Evolutionary conservation across 2,113 vertebrate species (phyloP), one percentile per base, ranked within the genome.

Genomic region (Lophius piscatorius): DNA sequence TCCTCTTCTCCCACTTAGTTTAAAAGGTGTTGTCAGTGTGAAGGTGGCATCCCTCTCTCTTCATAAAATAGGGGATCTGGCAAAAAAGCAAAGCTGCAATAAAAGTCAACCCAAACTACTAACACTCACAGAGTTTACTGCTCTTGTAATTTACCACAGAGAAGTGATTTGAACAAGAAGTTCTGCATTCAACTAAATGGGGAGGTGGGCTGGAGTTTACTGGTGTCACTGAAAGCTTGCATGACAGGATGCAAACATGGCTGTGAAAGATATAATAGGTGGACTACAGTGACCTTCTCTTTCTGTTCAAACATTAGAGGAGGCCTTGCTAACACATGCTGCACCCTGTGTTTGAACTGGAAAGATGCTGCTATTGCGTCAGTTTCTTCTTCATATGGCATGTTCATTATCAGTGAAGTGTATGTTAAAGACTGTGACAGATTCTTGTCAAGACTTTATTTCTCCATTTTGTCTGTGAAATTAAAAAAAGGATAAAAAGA

Each of bases 41-140:
- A 74, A 86, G 80, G 87, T 90, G 86, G 76, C 80, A 88, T 84
- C 79, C 69, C 55, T 70, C 64, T 85, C 58, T 55, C 55, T 63
- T 72, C 65, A 74, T 67, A 81, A 84, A 85, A 74, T 62, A 13
- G 16, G 51, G 74, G 60, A 63, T 80, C 70, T 87, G 84, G 76
- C 61, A 73, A 22, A 42, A 58, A 45, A 13, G 46, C 49, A 65
- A 78, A 50, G 42, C 54, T 41, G 52, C 68, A 69, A 71, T 87
- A 85, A 88, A 90, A 72, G 80, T 87, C 70, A 81, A 36, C 9
- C 52, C 59, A 68, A 78, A 64, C 62, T 70, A 74, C 69, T 45
- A 67, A 81, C 77, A 79, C 83, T 82, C 46, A 60, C 55, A 60
- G 71, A 69, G 55, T 81, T 86, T 83, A 82, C 65, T 56, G 63